A percentile compares a stretch with the other conserved stretches of the same genome.
Conservation (phyloP, 1,140 invertebrate genomes). For the Thalassaphorura encarpata region DNA sequence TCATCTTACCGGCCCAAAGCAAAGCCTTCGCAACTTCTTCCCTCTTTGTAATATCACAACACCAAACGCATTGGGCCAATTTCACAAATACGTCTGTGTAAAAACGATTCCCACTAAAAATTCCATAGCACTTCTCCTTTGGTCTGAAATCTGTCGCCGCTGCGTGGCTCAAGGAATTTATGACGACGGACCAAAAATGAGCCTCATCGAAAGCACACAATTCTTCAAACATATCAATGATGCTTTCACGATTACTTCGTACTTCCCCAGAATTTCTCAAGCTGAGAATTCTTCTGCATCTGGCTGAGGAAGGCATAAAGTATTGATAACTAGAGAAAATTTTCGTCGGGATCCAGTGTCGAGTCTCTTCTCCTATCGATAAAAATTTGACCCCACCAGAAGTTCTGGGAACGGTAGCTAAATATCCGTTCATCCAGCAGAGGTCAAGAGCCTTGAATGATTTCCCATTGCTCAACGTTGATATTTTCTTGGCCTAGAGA, state of each 20-base stretch:
- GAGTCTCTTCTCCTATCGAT: constrained; percentile 11
- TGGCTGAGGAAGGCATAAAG: constrained; percentile 1
- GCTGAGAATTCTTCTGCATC: neutral
- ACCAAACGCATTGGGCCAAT: constrained; percentile 27
- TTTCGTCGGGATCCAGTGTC: neutral
- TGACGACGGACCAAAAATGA: constrained; percentile 16
- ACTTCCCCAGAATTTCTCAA: neutral
- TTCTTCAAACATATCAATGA: neutral
- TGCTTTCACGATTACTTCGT: neutral
- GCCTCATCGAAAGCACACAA: constrained; percentile 13
- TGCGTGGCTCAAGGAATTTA: neutral
- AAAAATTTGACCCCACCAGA: constrained; percentile 23
- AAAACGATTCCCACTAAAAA: constrained; percentile 13
- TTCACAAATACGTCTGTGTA: constrained; percentile 27
- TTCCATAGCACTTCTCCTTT: neutral
- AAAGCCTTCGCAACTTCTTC: constrained; percentile 24
- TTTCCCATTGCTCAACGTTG: constrained; percentile 8
- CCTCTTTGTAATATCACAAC: constrained; percentile 18
- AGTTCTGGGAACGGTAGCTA: constrained; percentile 20
- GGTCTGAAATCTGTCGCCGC: neutral
- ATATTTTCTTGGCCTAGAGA: constrained; percentile 18
- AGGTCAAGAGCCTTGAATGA: constrained; percentile 3
- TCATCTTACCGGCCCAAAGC: constrained; percentile 20
- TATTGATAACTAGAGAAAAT: neutral
- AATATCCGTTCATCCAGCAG: constrained; percentile 16